phyloP scores from a whole-genome alignment of 2,888 invertebrate species.

The Mechanitis messenoides region DNA sequence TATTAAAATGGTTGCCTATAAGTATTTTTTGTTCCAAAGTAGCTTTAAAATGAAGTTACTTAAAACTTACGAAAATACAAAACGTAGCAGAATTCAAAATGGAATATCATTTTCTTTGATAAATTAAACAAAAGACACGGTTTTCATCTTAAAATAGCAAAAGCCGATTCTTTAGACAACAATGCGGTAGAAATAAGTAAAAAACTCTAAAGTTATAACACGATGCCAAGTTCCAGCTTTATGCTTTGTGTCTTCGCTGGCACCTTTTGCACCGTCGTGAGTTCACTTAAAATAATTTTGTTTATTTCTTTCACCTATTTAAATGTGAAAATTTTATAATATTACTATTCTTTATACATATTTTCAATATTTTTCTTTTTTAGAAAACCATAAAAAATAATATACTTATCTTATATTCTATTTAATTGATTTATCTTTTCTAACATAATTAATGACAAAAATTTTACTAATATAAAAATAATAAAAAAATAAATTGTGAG shows the following conservation, averaged over 20 bases:
- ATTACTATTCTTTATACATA: not conserved
- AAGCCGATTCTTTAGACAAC: conserved; percentile 27
- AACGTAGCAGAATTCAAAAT: conserved; percentile 2
- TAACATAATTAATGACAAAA: no score
- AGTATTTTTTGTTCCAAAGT: not conserved
- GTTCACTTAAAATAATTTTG: conserved; percentile 12
- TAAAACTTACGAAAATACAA: conserved; percentile 2
- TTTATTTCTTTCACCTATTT: conserved; percentile 5
- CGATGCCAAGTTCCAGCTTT: conserved; percentile 35
- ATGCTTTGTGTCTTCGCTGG: conserved; percentile 30
- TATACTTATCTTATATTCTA: no score
- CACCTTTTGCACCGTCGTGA: conserved; percentile 29
- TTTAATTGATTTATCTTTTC: no score
- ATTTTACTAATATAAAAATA: no score
- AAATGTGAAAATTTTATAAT: conserved; percentile 1
- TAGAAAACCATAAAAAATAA: no score
- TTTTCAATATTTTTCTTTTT: no score
- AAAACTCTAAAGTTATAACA: conserved; percentile 37
- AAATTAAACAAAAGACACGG: conserved; percentile 23
- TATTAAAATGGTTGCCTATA: no score
- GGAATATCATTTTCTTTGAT: conserved; percentile 12
- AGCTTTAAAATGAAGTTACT: conserved; percentile 5
- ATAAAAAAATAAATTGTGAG: no score
- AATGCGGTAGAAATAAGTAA: conserved; percentile 23
- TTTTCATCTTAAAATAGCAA: conserved; percentile 25